phyloP scores from a whole-genome alignment of 2,888 invertebrate genomes.

The Agrochola lychnidis region DNA sequence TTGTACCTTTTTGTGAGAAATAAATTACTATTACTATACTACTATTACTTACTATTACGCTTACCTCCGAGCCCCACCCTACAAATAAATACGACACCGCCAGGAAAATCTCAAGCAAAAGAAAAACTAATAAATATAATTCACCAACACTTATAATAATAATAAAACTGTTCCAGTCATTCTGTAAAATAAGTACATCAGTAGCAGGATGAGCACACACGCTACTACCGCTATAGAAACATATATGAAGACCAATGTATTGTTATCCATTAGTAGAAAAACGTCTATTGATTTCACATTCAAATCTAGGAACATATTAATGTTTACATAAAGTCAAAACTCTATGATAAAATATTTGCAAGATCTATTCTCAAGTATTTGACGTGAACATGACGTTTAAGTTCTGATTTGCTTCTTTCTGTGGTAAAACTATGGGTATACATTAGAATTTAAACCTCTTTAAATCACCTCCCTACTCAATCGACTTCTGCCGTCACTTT shows the following conservation, averaged over 20 bases:
- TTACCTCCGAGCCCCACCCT: constrained; percentile 15
- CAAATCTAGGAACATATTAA: constrained; percentile 32
- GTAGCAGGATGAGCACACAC: background rate
- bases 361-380: background rate
- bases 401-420: background rate
- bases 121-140: constrained; percentile 2
- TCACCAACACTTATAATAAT: constrained; percentile 33
- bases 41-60: no score
- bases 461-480: no score
- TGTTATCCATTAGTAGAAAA: constrained; percentile 42
- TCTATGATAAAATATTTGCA: background rate
- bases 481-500: no score
- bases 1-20: no score
- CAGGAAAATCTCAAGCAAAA: constrained; percentile 26
- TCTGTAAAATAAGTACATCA: constrained; percentile 35
- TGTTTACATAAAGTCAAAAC: background rate
- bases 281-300: constrained; percentile 36
- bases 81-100: background rate
- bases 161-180: constrained; percentile 24
- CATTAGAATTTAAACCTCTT: no score
- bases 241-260: constrained; percentile 1
- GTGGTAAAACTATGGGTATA: background rate
- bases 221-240: background rate
- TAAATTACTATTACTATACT: no score
- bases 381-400: background rate